Evolutionary conservation across 1,140 invertebrate species (phyloP).

Genomic region (Pseudomyrmex cubaensis): DNA sequence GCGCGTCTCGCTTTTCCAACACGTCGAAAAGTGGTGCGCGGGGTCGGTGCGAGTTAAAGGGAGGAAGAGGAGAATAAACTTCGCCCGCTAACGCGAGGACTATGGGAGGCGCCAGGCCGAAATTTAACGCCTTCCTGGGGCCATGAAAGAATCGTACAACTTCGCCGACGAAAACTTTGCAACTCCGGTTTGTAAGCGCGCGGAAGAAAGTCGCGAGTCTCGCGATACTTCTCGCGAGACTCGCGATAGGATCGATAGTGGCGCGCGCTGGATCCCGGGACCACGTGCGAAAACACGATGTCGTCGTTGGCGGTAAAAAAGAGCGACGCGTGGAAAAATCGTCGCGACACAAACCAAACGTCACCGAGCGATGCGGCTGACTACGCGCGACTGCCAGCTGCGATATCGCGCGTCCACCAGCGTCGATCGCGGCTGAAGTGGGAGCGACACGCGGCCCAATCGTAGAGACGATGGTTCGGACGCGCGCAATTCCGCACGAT

Average conservation of each 20-base stretch:
- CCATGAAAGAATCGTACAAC: conserved; percentile 77
- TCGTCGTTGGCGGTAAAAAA: too few species aligned
- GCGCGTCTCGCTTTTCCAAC: conserved; percentile 36
- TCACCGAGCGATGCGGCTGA: conserved; percentile 41
- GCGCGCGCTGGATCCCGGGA: neutral
- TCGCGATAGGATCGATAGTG: conserved; percentile 10
- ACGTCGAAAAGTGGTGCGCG: conserved; percentile 53
- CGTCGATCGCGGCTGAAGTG: conserved; percentile 57
- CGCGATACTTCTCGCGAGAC: neutral
- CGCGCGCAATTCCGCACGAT: conserved; percentile 1
- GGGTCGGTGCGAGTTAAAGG: neutral
- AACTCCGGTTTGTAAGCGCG: conserved; percentile 2
- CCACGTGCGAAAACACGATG: conserved; percentile 4
- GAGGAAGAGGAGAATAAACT: conserved; percentile 56
- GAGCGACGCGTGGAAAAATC: too few species aligned
- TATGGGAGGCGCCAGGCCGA: conserved; percentile 62
- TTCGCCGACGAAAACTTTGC: conserved; percentile 56
- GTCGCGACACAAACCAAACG: neutral
- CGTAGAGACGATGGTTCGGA: neutral
- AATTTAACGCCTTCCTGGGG: conserved; percentile 72
- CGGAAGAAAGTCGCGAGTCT: neutral
- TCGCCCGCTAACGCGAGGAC: conserved; percentile 77
- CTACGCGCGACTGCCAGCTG: conserved; percentile 66
- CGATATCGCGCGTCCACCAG: conserved; percentile 39
- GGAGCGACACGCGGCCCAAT: conserved; percentile 60